Evolutionary conservation across 2,888 invertebrate genomes (phyloP).

Genomic region (Diarsia dahlii): DNA sequence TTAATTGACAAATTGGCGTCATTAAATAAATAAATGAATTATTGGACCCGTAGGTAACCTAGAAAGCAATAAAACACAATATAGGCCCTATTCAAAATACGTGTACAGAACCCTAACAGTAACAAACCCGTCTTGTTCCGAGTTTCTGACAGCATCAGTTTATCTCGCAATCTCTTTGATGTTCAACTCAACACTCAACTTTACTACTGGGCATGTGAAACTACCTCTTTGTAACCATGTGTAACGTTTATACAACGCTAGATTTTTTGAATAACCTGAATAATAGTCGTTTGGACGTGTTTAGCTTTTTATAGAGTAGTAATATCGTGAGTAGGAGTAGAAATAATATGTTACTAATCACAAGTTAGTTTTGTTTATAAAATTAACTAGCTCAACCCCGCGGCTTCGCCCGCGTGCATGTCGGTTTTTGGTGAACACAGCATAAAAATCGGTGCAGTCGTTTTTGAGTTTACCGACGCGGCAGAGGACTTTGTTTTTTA

Average conservation of each 20-base stretch:
- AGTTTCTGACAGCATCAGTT: conserved; percentile 3
- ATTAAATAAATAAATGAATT: too few species aligned
- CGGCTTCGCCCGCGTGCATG: too few species aligned
- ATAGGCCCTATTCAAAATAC: too few species aligned
- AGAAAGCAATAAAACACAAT: too few species aligned
- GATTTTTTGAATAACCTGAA: neutral
- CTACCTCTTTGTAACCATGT: neutral
- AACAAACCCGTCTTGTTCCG: neutral
- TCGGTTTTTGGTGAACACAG: too few species aligned
- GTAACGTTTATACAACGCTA: neutral
- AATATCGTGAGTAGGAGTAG: neutral
- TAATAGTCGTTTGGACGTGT: neutral
- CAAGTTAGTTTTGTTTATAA: neutral
- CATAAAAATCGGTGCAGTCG: too few species aligned
- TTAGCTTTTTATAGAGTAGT: neutral
- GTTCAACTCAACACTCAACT: conserved; percentile 17
- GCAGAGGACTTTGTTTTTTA: too few species aligned
- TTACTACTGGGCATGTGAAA: neutral
- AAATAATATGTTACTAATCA: neutral
- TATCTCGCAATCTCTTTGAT: conserved; percentile 37
- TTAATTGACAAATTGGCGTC: too few species aligned
- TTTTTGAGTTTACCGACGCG: too few species aligned
- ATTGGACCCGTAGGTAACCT: too few species aligned
- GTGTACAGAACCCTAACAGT: conserved; percentile 17
- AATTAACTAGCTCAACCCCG: too few species aligned